Base-by-base conservation (phyloP, 30 jellyfish, hydroid and myxozoan species). In the Aurelia coerulea region DNA sequence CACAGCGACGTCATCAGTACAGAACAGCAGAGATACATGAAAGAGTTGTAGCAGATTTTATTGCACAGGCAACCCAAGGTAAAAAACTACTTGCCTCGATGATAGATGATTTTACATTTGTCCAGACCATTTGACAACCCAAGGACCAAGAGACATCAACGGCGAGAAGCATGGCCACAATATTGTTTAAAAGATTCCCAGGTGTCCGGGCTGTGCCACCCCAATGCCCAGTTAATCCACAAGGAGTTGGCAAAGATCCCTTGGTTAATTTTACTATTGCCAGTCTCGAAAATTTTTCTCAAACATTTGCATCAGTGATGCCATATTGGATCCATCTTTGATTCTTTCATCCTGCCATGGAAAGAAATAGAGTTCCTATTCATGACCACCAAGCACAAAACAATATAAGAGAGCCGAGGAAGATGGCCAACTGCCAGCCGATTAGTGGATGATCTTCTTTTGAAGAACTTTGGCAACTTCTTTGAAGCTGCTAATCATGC, bases 401-500 rank as follows among this genome's bases (percentile, higher is more conserved):
- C 65, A 42, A 41, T 16, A 0, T 41, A 69, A 74, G 54, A 74
- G 72, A 49, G 51, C 50, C 10, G 72, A 50, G 85, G 29, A 74
- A 56, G 54, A 77, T 77, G 77, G 13, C 42, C 13, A 50, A 52
- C 71, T 74, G 85, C 73, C 29, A 23, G 29, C 29, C 51, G 67
- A 32, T 17, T 74, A 18, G 23, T 74, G 19, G 85, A 74, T 16
- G 85, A 74, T 74, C 56, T 74, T 18, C 72, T 74, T 6, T 69
- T 74, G 12, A 74, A 74, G 54, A 74, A 74, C 50, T 74, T 35
- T 54, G 60, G 50, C 52, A 50, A 32, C 54, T 49, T 74, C 72
- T 54, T 74, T 1, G 12, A 51, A 18, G 85, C 85, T n/a, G 85
- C 85, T 8, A 74, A 73, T 14, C 85, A 74, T 74, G 85, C 85